phyloP scores from a whole-genome alignment of 2,888 invertebrate species.

The Phalera bucephala region DNA sequence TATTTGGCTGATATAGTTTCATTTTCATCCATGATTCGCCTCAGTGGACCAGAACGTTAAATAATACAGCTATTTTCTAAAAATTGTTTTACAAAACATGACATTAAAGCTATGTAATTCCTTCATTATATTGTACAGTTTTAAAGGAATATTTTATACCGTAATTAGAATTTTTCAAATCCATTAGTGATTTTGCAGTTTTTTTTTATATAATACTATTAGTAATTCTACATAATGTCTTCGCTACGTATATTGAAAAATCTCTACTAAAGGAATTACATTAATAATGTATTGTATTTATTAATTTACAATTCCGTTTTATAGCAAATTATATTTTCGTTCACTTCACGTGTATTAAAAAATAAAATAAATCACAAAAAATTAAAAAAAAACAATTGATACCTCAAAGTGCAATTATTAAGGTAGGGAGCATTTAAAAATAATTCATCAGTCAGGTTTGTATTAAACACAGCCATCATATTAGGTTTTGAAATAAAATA shows the following conservation, averaged over 20 bases:
- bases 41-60: constrained; percentile 14
- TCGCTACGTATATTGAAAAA: constrained; percentile 50
- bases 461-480: too few relatives aligned
- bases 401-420: too few relatives aligned
- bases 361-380: neutral
- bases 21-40: too few relatives aligned
- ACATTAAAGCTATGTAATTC: constrained; percentile 59
- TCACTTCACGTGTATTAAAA: neutral
- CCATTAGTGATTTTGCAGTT: constrained; percentile 79
- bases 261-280: constrained; percentile 43
- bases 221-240: constrained; percentile 40
- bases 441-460: too few relatives aligned
- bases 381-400: neutral
- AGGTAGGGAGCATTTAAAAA: too few relatives aligned
- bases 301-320: constrained; percentile 59
- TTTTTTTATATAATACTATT: constrained; percentile 41
- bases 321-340: constrained; percentile 31
- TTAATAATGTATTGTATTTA: constrained; percentile 18
- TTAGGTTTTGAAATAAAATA: too few relatives aligned
- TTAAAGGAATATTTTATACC: constrained; percentile 44
- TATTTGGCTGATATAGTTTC: too few relatives aligned
- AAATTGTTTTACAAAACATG: constrained; percentile 30
- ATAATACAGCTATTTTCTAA: constrained; percentile 22
- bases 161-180: constrained; percentile 66
- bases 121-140: constrained; percentile 45